Base-by-base conservation (phyloP, 2,797 vertebrate species). In the Tauraco hartlaubi region DNA sequence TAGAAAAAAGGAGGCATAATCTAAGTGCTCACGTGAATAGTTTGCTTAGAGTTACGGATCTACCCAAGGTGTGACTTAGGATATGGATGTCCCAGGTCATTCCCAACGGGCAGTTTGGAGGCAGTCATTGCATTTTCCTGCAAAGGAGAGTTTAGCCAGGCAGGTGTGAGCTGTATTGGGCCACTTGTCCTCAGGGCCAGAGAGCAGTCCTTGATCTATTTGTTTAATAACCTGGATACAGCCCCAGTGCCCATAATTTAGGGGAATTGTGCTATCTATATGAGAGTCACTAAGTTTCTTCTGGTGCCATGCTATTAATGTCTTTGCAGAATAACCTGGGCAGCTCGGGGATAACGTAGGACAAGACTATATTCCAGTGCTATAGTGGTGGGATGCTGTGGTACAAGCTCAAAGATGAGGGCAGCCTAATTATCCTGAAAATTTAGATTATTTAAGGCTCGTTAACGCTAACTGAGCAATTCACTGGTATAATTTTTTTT, bases 391-490 rank as follows among this genome's bases (percentile, higher is more conserved):
- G 39, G 37, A 79, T 64, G 39, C 29, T 48, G 20, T 26, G 21
- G 13, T 85, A 37, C 28, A 59, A 88, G 28, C 35, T 37, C 55
- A 75, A 64, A 64, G 46, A 80, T 14, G 15, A 13, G 51, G 10
- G 15, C 55, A 66, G 20, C 33, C 44, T 91, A 89, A 89, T 91
- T 56, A 58, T 49, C 61, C 71, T 71, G 80, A 87, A 92, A 86
- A 76, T 74, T 37, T 49, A 67, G 31, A 59, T 92, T 94, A 76
- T 54, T 93, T 35, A 85, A 94, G 78, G 61, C 31, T 91, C 12
- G 4, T 82, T 95, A 86, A 79, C 52, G 43, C 12, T 61, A 64
- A 51, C 29, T 43, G 44, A 95, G 41, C 59, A 81, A 82, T 89
- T 59, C 18, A 41, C 4, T 31, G 19, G 9, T 41, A 39, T 68